Evolutionary conservation across 1,140 invertebrate species (phyloP).

Genomic region (Cardiocondyla obscurior): DNA sequence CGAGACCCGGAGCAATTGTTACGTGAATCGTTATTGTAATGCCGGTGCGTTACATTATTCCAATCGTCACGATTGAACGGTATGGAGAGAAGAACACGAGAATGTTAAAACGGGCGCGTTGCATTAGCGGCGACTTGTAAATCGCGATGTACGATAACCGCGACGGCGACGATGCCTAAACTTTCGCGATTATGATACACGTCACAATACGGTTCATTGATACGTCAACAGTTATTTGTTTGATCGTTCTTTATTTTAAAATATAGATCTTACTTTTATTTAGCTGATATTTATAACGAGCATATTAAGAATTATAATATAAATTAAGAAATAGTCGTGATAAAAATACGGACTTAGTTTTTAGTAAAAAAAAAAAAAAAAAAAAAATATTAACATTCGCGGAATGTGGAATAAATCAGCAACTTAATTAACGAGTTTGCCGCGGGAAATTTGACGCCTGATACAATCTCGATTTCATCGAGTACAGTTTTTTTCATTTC

Average conservation of each 20-base stretch:
- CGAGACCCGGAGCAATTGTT: conserved; percentile 22
- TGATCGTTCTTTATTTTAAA: neutral
- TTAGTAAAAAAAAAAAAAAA: too few species aligned
- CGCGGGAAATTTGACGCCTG: conserved; percentile 48
- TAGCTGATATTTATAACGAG: too few species aligned
- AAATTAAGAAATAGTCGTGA: too few species aligned
- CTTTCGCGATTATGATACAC: conserved; percentile 2
- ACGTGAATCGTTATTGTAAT: conserved; percentile 22
- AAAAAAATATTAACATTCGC: neutral
- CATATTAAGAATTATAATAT: too few species aligned
- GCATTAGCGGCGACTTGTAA: neutral
- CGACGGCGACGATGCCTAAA: neutral
- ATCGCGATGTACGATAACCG: conserved; percentile 6
- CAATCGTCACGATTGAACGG: neutral
- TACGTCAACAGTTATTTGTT: neutral
- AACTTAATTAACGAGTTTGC: conserved; percentile 56
- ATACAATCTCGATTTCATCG: conserved; percentile 63
- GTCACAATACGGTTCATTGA: neutral
- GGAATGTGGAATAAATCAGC: conserved; percentile 57
- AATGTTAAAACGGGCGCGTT: neutral
- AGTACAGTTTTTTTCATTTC: neutral
- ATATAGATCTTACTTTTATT: too few species aligned
- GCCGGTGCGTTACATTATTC: conserved; percentile 30
- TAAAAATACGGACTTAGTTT: too few species aligned
- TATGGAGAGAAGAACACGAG: neutral